These are phyloP conservation scores for Trichonephila clavata DNA, from an alignment of 1,140 invertebrate genomes.

Conservation along the genomic window DNA sequence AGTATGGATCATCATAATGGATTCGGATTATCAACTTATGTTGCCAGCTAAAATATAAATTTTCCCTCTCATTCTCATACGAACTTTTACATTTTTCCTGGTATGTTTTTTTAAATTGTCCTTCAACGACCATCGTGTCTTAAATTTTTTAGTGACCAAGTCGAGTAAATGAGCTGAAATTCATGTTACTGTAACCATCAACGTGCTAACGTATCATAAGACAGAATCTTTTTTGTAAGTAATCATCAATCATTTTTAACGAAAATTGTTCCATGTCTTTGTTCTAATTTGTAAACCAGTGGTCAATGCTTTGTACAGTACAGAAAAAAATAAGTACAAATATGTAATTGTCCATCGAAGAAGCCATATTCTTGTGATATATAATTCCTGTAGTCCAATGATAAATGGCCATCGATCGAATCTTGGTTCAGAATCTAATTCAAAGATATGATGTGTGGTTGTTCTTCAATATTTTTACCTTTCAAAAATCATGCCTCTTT, in stretches of 20 bases:
- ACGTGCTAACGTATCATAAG: too few species aligned
- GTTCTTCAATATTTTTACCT: neutral
- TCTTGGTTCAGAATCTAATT: neutral
- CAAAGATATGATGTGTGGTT: neutral
- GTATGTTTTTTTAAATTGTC: neutral
- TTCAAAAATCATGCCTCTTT: neutral
- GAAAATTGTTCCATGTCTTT: too few species aligned
- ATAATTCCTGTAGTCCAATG: conserved; percentile 44
- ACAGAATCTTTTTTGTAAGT: too few species aligned
- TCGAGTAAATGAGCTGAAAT: neutral
- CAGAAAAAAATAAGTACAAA: conserved; percentile 35
- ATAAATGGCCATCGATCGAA: neutral
- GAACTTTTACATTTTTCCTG: too few species aligned
- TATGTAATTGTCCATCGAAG: conserved; percentile 17
- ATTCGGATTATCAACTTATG: conserved; percentile 78
- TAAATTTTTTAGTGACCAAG: neutral
- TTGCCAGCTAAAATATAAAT: conserved; percentile 79
- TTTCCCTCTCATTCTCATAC: neutral
- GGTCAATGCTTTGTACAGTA: too few species aligned
- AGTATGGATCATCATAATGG: conserved; percentile 79
- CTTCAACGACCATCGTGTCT: conserved; percentile 62
- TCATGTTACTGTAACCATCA: neutral
- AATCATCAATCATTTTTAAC: too few species aligned
- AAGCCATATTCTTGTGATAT: conserved; percentile 56
- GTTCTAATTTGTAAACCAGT: too few species aligned